Conservation (phyloP, 2,888 invertebrate species). For the Cheilosia scutellata region DNA sequence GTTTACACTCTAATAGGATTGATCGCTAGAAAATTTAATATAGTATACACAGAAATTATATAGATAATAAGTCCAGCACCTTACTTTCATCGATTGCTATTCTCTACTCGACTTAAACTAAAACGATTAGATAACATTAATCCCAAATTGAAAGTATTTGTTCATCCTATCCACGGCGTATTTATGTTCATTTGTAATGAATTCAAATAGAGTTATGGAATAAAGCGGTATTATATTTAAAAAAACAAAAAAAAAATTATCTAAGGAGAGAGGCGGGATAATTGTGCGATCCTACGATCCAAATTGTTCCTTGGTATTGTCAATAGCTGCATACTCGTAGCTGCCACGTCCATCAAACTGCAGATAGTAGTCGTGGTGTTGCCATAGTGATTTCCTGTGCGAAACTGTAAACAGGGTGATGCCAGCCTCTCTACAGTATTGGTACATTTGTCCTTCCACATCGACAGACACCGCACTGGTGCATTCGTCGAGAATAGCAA, state of each 20-base stretch:
- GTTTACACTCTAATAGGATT: constrained; percentile 68
- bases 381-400: constrained; percentile 98
- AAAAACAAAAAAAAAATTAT: constrained; percentile 50
- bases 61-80: constrained; percentile 65
- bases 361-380: constrained; percentile 97
- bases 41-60: constrained; percentile 50
- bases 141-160: constrained; percentile 29
- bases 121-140: constrained; percentile 14
- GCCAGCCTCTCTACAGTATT: constrained; percentile 92
- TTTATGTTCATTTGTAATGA: constrained; percentile 12
- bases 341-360: constrained; percentile 98
- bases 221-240: not conserved
- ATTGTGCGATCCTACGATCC: constrained; percentile 89
- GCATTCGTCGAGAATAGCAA: constrained; percentile 99
- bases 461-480: constrained; percentile 99
- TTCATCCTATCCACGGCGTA: not conserved
- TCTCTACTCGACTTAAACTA: constrained; percentile 4
- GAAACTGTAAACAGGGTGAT: constrained; percentile 99
- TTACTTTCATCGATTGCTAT: constrained; percentile 26
- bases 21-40: constrained; percentile 47
- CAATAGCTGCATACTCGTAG: constrained; percentile 94
- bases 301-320: constrained; percentile 94
- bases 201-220: constrained; percentile 25
- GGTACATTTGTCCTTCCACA: constrained; percentile 98
- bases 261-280: constrained; percentile 40